Evolutionary conservation across 37 sponge, comb jelly and placozoan genomes (phyloP), one percentile per base, ranked within the genome.

Genomic region (Dysidea cf. avara): DNA sequence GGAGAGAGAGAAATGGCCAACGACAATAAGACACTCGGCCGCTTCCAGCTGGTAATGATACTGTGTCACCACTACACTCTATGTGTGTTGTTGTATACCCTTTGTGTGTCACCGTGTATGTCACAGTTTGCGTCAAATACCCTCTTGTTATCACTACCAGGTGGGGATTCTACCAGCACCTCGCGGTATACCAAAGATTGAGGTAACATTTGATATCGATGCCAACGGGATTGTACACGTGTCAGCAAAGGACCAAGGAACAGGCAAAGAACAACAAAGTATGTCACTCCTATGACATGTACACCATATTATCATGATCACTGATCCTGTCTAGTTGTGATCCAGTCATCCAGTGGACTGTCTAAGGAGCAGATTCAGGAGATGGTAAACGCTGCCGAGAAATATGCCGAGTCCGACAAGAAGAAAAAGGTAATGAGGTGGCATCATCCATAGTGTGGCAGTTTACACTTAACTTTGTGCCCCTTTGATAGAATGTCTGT

Each of bases 201-300:
- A 97, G 31, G 99, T 97, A 13, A 78, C 95, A 37, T 97, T 97
- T 83, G 99, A 97, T 56, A 97, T 97, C 66, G 99, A 97, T 67
- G 99, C 99, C 49, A 97, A 97, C 61, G 99, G 99, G 20, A 97
- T 97, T 62, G 99, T 97, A 30, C 79, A 94, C 52, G 99, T 97
- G 18, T 90, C 91, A 7, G 99, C 99, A 9, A 87, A 83, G 55
- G 99, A 97, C 75, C 91, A 84, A 50, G 99, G 95, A 4, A 97
- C 99, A 32, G 99, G 99, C 1, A 97, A 94, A 54, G 90, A 94
- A 58, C 99, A 97, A 53, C 90, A 94, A 93, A 90, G 94, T 85
- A 90, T 92, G 16, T 92, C 94, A 38, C n/a, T 21, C 17, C 14
- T 11, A 57, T 64, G 13, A 65, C 17, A 6, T 30, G 13, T 56